phyloP scores from a whole-genome alignment of 2,888 invertebrate genomes.

The Tachystola acroxantha region DNA sequence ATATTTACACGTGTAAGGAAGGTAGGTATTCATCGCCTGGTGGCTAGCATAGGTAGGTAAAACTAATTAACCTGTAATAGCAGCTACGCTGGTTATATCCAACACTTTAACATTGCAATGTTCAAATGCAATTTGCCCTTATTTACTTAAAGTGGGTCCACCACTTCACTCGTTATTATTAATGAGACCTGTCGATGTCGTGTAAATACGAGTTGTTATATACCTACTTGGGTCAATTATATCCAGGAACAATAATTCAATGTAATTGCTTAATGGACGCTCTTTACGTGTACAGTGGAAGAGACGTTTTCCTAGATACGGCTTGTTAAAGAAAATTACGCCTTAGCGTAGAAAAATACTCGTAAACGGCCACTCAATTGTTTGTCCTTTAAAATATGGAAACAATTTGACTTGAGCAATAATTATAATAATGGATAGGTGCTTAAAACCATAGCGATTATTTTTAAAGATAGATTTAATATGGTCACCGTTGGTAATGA shows the following conservation, averaged over 20 bases:
- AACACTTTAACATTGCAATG: slow-evolving; percentile 21
- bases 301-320: slow-evolving; percentile 39
- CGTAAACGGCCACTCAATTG: slow-evolving; percentile 34
- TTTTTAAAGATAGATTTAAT: slow-evolving; percentile 48
- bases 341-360: slow-evolving; percentile 34
- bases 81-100: no score
- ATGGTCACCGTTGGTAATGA: slow-evolving; percentile 72
- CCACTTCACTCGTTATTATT: slow-evolving; percentile 28
- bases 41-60: no score
- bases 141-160: slow-evolving; percentile 37
- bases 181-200: slow-evolving; percentile 36
- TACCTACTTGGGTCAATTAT: slow-evolving; percentile 43
- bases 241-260: slow-evolving; percentile 48
- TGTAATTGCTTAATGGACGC: slow-evolving; percentile 62
- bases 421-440: slow-evolving; percentile 38
- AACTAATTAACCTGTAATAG: no score
- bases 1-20: no score
- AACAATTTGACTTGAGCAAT: slow-evolving; percentile 31
- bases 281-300: slow-evolving; percentile 38
- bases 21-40: no score
- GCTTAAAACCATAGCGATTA: slow-evolving; percentile 41
- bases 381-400: slow-evolving; percentile 26
- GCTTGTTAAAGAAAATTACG: slow-evolving; percentile 43
- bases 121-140: slow-evolving; percentile 32
- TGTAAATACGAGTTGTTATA: slow-evolving; percentile 7